Conservation (phyloP, 2,113 vertebrate species). For the Spea bombifrons region DNA sequence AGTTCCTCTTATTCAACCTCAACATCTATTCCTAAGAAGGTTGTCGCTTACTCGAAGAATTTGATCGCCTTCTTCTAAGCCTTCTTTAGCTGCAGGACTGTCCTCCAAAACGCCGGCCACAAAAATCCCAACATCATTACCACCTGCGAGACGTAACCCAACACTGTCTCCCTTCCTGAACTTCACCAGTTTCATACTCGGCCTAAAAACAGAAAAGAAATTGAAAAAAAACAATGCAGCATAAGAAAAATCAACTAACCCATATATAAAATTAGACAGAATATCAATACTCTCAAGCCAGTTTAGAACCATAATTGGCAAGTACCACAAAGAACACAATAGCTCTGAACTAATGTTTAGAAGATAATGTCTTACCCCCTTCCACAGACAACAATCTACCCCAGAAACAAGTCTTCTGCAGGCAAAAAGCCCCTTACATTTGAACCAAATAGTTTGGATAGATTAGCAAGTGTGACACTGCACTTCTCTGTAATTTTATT, state of each 20-base stretch:
- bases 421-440: no score
- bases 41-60: constrained; percentile 90
- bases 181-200: constrained; percentile 98
- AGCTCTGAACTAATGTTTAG: background rate
- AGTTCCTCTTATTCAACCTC: no score
- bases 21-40: no score
- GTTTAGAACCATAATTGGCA: background rate
- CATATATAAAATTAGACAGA: no score
- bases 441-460: no score
- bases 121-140: constrained; percentile 97
- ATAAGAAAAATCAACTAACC: no score
- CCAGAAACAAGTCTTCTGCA: no score
- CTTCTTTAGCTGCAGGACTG: constrained; percentile 96
- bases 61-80: constrained; percentile 96
- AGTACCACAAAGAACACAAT: background rate
- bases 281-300: no score
- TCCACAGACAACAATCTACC: no score
- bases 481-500: no score
- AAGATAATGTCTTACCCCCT: no score
- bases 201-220: constrained; percentile 67
- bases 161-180: constrained; percentile 98
- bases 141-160: constrained; percentile 93
- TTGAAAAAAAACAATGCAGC: background rate
- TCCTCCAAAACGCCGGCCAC: constrained; percentile 96
- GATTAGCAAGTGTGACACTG: no score